Base-by-base conservation (phyloP, 1,140 invertebrate species). In the Drosophila santomea region DNA sequence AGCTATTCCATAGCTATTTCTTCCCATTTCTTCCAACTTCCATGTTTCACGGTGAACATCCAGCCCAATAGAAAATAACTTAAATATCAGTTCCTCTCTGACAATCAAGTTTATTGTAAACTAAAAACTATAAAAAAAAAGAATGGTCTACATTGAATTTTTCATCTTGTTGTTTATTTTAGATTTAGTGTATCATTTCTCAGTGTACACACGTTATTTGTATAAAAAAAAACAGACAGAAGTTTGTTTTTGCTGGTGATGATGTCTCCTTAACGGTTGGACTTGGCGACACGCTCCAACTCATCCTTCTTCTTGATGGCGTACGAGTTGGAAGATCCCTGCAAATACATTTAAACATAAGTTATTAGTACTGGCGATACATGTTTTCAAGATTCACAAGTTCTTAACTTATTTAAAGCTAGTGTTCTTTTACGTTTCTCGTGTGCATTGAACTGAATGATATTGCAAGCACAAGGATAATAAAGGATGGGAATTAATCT, bases 301-400 rank as follows among this genome's bases (percentile, higher is more conserved):
- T 99, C 99, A 93, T 99, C 99, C 94, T 99, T 99, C 95, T 99
- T 99, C 94, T 99, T 99, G 93, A 99, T 99, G 73, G 99, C 99
- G 92, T 99, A 99, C 44, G 98, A 99, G 94, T 99, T 99, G 50
- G 98, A 99, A 66, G 98, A 99, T 74, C 98, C 99, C 96, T 96
- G 91, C 28, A 88, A 92, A 72, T 50, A 41, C 45, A n/a, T 32
- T 20, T 7, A n/a, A 36, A 60, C 7, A 36, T 10, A 32, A 0
- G 7, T 23, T 10, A 32, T 38, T 20, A 61, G 36, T 20, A 11
- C 17, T 45, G 23, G 17, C 32, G n/a, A 23, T 39, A 6, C 2
- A 58, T 5, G n/a, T 3, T 11, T n/a, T 20, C 2, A 2, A n/a
- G 2, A 11, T n/a, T 8, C 12, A 11, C 11, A 35, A 41, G 3